Evolutionary conservation across 2,888 invertebrate genomes (phyloP), one percentile per base, ranked within the genome.

Genomic region (Ptilodon capucinus): DNA sequence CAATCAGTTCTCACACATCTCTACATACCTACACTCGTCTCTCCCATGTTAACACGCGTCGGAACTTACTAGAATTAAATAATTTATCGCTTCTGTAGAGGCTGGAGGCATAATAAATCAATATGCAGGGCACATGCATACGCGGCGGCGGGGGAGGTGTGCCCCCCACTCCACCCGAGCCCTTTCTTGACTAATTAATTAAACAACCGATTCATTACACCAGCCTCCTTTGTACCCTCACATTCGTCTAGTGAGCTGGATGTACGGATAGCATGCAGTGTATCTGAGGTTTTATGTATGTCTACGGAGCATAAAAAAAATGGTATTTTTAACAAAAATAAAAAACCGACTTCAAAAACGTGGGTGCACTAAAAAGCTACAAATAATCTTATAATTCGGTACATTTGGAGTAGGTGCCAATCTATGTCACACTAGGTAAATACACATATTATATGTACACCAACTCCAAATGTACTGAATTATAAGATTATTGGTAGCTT

Each of bases 181-280:
- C 88, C 88, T 91, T 90, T 91, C 91, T 91, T 91, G 89, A 88
- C 91, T 93, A 93, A 94, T 94, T 94, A 94, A 94, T 94, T 94
- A 94, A 93, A 93, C 93, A 93, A 93, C 93, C 93, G 94, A 94
- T 94, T 94, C 94, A 94, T 94, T 94, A 94, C 92, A 90, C 80
- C 83, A 81, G 82, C 87, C 83, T 88, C 88, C 83, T 88, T 86
- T 88, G 87, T 89, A 71, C 86, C 85, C 86, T 86, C 84, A 85
- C 90, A 90, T 90, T 84, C 90, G 85, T 88, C 89, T 89, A 79
- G 77, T 66, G 74, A 74, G 74, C 65, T 64, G 55, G 51, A 68
- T 65, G 84, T 83, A 78, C 56, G 52, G 86, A 74, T 65, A 72
- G 81, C 76, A 83, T 56, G 18, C 11, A n/a, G 40, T 21, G 21